Conservation (phyloP, 1,140 invertebrate species). For the Anastrepha ludens region DNA sequence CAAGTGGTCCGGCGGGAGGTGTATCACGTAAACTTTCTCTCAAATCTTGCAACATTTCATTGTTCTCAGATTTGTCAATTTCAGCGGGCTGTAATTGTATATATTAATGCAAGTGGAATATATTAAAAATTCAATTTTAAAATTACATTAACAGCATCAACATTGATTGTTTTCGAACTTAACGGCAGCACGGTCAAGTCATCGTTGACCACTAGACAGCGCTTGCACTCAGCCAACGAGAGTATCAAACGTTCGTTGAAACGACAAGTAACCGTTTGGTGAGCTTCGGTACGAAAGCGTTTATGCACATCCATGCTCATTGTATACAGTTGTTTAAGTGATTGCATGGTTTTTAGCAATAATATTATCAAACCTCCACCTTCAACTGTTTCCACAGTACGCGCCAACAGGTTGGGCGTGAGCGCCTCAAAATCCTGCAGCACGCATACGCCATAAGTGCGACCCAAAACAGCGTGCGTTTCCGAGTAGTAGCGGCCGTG, state of each 20-base stretch:
- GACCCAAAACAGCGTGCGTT: constrained; percentile 98
- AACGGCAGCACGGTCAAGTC: constrained; percentile 93
- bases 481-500: constrained; percentile 98
- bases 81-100: constrained; percentile 59
- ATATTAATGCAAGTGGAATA: constrained; percentile 2
- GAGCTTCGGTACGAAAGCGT: constrained; percentile 94
- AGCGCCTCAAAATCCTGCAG: constrained; percentile 99
- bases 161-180: constrained; percentile 89
- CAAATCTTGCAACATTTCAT: constrained; percentile 80
- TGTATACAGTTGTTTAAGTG: constrained; percentile 95
- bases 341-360: constrained; percentile 88
- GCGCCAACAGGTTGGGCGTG: constrained; percentile 97
- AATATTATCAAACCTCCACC: constrained; percentile 96
- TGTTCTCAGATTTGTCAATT: constrained; percentile 72
- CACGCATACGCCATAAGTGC: constrained; percentile 98
- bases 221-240: constrained; percentile 90
- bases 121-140: constrained; percentile 25
- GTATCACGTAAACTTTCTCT: constrained; percentile 87
- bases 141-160: constrained; percentile 81
- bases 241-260: constrained; percentile 98
- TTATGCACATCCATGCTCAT: constrained; percentile 99
- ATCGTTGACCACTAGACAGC: constrained; percentile 96
- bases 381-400: constrained; percentile 99
- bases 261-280: constrained; percentile 92
- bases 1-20: constrained; percentile 91